phyloP scores from a whole-genome alignment of 2,113 vertebrate species.

The Rhinolophus sinicus region DNA sequence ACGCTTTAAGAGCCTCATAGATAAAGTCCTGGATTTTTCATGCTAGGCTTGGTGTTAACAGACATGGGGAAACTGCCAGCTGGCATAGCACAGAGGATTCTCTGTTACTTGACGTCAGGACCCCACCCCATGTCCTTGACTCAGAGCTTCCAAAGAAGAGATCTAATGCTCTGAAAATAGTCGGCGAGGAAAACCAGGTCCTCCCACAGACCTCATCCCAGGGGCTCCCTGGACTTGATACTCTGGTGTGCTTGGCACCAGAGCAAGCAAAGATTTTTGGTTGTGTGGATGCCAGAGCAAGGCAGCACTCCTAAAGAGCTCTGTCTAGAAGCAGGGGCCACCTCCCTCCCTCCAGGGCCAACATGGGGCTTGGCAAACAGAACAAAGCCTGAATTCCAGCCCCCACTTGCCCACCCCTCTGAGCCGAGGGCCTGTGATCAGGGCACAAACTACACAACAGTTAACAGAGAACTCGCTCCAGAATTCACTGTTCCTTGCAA shows the following conservation, averaged over 20 bases:
- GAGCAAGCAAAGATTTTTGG: background rate
- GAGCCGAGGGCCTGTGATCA: background rate
- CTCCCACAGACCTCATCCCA: background rate
- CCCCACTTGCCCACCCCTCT: background rate
- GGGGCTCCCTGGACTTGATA: background rate
- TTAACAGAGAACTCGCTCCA: background rate
- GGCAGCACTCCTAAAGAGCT: background rate
- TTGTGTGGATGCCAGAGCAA: background rate
- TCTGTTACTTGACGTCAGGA: background rate
- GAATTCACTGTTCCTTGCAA: background rate
- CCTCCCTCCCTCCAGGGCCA: background rate
- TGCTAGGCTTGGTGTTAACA: background rate
- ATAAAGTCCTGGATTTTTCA: constrained; percentile 9
- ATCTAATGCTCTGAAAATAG: background rate
- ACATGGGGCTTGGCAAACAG: background rate
- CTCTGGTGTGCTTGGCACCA: background rate
- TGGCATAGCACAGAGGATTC: background rate
- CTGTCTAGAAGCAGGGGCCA: background rate
- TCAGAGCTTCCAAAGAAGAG: background rate
- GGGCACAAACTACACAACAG: background rate
- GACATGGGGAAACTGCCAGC: background rate
- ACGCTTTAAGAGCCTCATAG: background rate
- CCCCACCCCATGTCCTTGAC: background rate
- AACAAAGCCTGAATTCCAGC: background rate
- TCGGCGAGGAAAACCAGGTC: background rate